These are phyloP conservation scores for Clitarchus hookeri DNA, from an alignment of 2,888 invertebrate species.

Conservation along the genomic window DNA sequence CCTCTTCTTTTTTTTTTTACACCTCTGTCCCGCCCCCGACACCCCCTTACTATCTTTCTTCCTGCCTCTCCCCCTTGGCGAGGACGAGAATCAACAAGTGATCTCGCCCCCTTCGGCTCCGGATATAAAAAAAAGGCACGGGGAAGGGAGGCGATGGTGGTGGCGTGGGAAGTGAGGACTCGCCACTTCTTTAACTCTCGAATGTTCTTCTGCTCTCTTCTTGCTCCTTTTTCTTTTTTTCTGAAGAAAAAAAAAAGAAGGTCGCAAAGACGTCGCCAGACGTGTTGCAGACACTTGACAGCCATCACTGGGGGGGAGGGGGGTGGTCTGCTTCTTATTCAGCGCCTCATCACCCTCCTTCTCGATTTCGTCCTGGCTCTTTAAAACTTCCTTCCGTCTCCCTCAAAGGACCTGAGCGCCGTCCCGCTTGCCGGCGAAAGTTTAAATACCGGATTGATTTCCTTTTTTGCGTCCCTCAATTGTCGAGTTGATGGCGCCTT, in stretches of 20 bases:
- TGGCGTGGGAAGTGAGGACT: constrained; percentile 15
- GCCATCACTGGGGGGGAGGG: background rate
- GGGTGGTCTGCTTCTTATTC: background rate
- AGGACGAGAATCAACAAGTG: constrained; percentile 37
- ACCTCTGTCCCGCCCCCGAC: constrained; percentile 17
- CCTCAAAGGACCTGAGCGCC: background rate
- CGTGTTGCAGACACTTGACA: constrained; percentile 23
- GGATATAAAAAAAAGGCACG: constrained; percentile 1
- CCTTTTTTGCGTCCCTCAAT: background rate
- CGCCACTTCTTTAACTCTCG: constrained; percentile 22
- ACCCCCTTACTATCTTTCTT: background rate
- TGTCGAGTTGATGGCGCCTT: background rate
- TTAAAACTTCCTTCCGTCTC: constrained; percentile 30
- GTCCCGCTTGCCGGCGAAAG: background rate
- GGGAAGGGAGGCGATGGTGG: background rate
- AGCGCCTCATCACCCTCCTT: background rate
- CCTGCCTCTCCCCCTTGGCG: background rate
- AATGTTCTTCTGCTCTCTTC: constrained; percentile 3
- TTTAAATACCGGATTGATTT: constrained; percentile 14
- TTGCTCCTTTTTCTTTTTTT: constrained; percentile 28
- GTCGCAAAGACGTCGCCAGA: constrained; percentile 17
- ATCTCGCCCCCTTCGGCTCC: constrained; percentile 23
- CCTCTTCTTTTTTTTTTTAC: constrained; percentile 4
- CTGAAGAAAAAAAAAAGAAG: background rate
- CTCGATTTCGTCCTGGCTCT: constrained; percentile 23